Evolutionary conservation across 2,888 invertebrate species (phyloP).

Genomic region (Polia nebulosa): DNA sequence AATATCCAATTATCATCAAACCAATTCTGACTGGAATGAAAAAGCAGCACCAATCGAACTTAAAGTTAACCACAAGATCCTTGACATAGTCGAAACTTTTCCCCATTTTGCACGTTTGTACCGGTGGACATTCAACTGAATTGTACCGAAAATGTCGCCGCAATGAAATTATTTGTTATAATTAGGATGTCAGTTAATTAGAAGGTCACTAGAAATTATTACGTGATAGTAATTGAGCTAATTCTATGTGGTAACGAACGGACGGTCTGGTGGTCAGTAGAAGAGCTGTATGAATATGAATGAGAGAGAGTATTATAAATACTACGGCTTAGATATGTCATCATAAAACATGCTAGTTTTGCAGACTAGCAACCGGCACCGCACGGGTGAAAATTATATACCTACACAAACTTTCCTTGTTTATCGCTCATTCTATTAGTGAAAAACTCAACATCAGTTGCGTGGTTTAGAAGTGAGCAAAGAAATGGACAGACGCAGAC

Average conservation of each 20-base stretch:
- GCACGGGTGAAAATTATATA: neutral
- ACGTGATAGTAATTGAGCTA: conserved; percentile 67
- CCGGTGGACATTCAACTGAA: conserved; percentile 53
- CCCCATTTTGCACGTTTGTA: conserved; percentile 71
- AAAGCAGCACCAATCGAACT: conserved; percentile 79
- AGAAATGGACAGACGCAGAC: no score
- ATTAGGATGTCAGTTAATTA: conserved; percentile 82
- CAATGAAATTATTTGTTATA: conserved; percentile 70
- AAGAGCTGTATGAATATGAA: neutral
- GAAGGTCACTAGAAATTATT: conserved; percentile 77
- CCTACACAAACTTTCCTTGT: no score
- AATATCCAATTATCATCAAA: conserved; percentile 76
- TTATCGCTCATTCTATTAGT: no score
- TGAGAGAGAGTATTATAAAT: neutral
- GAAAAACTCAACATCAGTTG: no score
- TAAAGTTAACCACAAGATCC: conserved; percentile 73
- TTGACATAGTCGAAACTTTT: conserved; percentile 74
- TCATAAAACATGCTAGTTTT: neutral
- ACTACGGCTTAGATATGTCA: neutral
- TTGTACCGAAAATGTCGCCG: conserved; percentile 56
- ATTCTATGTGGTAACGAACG: conserved; percentile 65
- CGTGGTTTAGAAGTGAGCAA: no score
- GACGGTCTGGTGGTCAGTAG: conserved; percentile 45
- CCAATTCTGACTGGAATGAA: conserved; percentile 78
- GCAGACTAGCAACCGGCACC: no score